Percentiles rank a stretch among this genome's conserved stretches.
Evolutionary conservation across 2,888 invertebrate genomes (phyloP).

Genomic region (Caenorhabditis auriculariae): DNA sequence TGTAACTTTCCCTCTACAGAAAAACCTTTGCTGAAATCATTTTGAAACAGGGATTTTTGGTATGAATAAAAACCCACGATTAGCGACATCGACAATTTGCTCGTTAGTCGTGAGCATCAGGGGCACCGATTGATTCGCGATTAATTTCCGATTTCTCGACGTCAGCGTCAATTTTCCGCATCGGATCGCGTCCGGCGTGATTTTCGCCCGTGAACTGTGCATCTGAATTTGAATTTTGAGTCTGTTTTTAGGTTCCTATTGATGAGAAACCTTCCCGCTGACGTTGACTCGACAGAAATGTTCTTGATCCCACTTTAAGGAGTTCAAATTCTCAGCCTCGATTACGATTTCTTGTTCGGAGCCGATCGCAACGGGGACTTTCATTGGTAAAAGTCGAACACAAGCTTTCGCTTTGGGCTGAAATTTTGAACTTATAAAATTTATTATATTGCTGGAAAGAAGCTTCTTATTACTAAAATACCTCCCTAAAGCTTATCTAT

Average conservation of each 20-base stretch:
- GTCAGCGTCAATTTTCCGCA: conserved; percentile 14
- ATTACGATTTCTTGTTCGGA: conserved; percentile 13
- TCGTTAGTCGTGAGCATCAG: conserved; percentile 25
- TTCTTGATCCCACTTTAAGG: conserved; percentile 5
- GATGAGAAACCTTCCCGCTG: conserved; percentile 3
- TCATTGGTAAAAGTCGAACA: conserved; percentile 17
- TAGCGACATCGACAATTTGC: conserved; percentile 40
- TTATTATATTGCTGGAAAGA: too few species aligned
- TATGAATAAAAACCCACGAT: conserved; percentile 14
- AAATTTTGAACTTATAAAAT: not conserved
- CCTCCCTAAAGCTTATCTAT: too few species aligned
- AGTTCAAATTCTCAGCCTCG: conserved; percentile 13
- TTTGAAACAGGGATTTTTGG: too few species aligned
- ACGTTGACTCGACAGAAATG: conserved; percentile 20
- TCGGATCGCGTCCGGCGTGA: conserved; percentile 3
- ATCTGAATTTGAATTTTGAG: not conserved
- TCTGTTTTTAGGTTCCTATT: not conserved
- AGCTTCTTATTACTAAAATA: too few species aligned
- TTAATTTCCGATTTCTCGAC: not conserved
- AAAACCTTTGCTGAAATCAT: too few species aligned
- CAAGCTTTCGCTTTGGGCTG: conserved; percentile 4
- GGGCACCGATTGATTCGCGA: conserved; percentile 3
- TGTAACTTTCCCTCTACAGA: too few species aligned
- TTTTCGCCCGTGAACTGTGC: not conserved
- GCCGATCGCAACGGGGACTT: conserved; percentile 15